Percentiles rank a stretch among this genome's conserved stretches.
These are phyloP conservation scores for Xiphophorus hellerii DNA, from an alignment of 2,113 vertebrate genomes.

Conservation along the genomic window DNA sequence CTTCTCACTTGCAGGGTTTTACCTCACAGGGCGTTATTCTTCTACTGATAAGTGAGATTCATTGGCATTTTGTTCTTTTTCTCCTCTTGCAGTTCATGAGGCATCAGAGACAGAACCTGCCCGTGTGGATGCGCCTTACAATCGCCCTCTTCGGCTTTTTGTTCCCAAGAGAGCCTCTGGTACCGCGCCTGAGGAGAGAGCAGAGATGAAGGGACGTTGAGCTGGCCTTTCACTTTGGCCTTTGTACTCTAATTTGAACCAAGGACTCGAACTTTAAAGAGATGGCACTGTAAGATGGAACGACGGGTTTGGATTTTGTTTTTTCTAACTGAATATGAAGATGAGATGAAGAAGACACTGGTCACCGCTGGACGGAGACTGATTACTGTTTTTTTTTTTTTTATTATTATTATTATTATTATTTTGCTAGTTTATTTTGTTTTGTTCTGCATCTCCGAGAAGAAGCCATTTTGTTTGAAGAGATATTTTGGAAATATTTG, in stretches of 20 bases:
- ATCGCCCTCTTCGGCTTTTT: constrained; percentile 69
- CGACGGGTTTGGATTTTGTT: constrained; percentile 73
- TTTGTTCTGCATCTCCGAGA: constrained; percentile 52
- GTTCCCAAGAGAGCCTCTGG: constrained; percentile 62
- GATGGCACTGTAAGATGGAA: constrained; percentile 80
- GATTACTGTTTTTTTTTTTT: constrained; percentile 25
- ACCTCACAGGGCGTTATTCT: neutral
- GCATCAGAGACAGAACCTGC: constrained; percentile 71
- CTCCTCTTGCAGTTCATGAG: constrained; percentile 58
- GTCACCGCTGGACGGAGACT: constrained; percentile 79
- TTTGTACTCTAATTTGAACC: constrained; percentile 23
- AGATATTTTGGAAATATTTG: constrained; percentile 81
- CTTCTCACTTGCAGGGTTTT: constrained; percentile 28
- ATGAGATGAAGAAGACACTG: constrained; percentile 66
- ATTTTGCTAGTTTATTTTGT: neutral
- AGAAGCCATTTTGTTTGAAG: constrained; percentile 80
- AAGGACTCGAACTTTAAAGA: constrained; percentile 61
- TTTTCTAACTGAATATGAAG: constrained; percentile 65
- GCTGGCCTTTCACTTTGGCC: constrained; percentile 25
- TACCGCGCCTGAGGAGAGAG: constrained; percentile 60
- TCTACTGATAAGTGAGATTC: neutral
- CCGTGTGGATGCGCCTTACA: constrained; percentile 74
- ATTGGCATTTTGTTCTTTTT: neutral
- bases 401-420: neutral
- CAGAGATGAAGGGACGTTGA: constrained; percentile 68